Base-by-base conservation (phyloP, 2,888 invertebrate species). In the Drosophila atroscutellata region DNA sequence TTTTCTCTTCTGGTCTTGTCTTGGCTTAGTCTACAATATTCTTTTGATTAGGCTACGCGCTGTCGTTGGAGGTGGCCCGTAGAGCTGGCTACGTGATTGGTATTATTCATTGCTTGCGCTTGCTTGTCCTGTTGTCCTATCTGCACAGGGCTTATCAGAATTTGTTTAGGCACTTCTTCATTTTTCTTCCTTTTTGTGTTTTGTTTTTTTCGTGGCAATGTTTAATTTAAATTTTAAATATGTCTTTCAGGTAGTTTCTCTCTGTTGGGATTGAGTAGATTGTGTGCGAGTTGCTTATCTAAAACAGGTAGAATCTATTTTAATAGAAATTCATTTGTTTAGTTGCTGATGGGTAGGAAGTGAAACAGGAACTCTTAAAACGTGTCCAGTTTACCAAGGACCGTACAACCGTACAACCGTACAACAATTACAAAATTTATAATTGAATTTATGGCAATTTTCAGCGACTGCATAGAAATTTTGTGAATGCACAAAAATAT, bases 91-190 rank as follows among this genome's bases (percentile, higher is more conserved):
- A 90, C 89, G 90, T 90, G 91, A 88, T 90, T 90, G 86, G 90
- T 90, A 90, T 91, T 91, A 90, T 90, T 90, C 91, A 90, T 90
- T 81, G 86, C 80, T 88, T 80, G 85, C 75, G 77, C 83, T 83
- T 61, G 55, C 75, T 86, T 81, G 86, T 81, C 81, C 81, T 87
- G 71, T 54, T 67, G 56, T 30, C 56, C 73, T 82, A 80, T 81
- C 76, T 70, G 37, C 58, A 30, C 30, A 50, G 32, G 51, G 85
- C 84, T 86, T 86, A 87, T 84, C 84, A 71, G 80, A 47, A 87
- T 87, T 87, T 87, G 86, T 89, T 87, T 87, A 87, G 86, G 86
- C 83, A 65, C 64, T 63, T 34, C 37, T 56, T 42, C 55, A 28
- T 20, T 47, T 55, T 58, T 56, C 30, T 56, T 34, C 39, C 24